Evolutionary conservation across 2,113 vertebrate genomes (phyloP), one percentile per base, ranked within the genome.

Genomic region (pig (Sus scrofa)): DNA sequence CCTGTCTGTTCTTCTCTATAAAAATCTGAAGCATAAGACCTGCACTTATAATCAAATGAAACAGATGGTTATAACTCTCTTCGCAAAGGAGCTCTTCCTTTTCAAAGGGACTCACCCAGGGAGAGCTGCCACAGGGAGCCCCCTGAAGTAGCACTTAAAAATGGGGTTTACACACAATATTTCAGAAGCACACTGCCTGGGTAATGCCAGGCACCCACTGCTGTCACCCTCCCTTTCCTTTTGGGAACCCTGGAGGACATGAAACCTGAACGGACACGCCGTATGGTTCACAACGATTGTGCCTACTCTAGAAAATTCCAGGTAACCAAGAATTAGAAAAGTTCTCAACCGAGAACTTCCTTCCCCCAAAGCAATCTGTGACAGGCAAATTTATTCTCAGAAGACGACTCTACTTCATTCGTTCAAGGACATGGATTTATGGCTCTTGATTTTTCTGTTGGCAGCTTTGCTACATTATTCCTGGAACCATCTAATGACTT

Each of bases 371-470:
- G n/a, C 68, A 84, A 94, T 8, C 20, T 79, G 92, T 95, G 87
- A 93, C 19, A 68, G 54, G 68, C 13, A 94, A 86, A 90, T 75
- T 92, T 75, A 89, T 74, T 68, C 30, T 70, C 18, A 58, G 37
- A 92, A 85, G 75, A 90, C 87, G 32, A 90, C 24, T 96, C 77
- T 1, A 70, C 34, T 79, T 75, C n/a, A 89, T 90, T 95, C 79
- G 74, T 94, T 92, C 70, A 94, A 95, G 60, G 70, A 96, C 84
- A 84, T 50, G 27, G n/a, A 92, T 71, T 92, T 94, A 79, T 0
- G 81, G 79, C 12, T 56, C 74, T 65, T 54, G 18, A 75, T 52
- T 90, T 58, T 96, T 96, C 32, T 73, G 32, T 91, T 77, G 37
- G 4, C 90, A 65, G 20, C 67, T 96, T 95, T 95, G 85, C 67